Evolutionary conservation across 2,797 vertebrate genomes (phyloP), one percentile per base, ranked within the genome.

Genomic region (Neoniphon sammara): DNA sequence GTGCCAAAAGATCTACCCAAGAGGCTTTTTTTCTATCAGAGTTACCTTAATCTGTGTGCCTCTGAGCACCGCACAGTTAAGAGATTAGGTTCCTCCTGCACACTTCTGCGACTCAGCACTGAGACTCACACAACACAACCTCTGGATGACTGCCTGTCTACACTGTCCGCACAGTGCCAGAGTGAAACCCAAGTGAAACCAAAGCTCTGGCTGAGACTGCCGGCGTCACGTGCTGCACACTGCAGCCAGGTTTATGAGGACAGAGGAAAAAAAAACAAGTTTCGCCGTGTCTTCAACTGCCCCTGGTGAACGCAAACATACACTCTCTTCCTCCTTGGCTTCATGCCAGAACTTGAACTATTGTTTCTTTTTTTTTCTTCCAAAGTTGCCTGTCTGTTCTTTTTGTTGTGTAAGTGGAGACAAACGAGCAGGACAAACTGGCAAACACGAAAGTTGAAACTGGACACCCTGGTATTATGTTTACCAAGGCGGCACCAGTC

Each of bases 401-500:
- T 75, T 86, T 87, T 85, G 85, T 82, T 75, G 70, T 71, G 78
- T 61, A 77, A 85, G 85, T 69, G 83, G 65, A 83, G 77, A 85
- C 74, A 86, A 85, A 85, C 76, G 55, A 73, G 75, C 84, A 27
- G 65, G 58, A 62, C 34, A 74, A 67, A 68, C 77, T 47, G 67
- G 74, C 78, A 58, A 78, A 84, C 65, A 69, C 59, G 78, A 80
- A 81, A 82, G 69, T 63, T 74, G 76, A 87, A 92, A 93, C 83
- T 85, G 77, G 89, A 90, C 83, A 75, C 83, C 66, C 89, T 70
- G 73, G 87, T 85, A 87, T 87, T 85, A 74, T 89, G 85, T 88
- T 89, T 84, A 82, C 76, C 0, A 46, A 87, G 61, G 59, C 36
- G 0, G 69, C 50, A 10, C 18, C 50, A 39, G 61, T 59, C 57